phyloP scores from a whole-genome alignment of 2,888 invertebrate species.

The Lampropteryx suffumata region DNA sequence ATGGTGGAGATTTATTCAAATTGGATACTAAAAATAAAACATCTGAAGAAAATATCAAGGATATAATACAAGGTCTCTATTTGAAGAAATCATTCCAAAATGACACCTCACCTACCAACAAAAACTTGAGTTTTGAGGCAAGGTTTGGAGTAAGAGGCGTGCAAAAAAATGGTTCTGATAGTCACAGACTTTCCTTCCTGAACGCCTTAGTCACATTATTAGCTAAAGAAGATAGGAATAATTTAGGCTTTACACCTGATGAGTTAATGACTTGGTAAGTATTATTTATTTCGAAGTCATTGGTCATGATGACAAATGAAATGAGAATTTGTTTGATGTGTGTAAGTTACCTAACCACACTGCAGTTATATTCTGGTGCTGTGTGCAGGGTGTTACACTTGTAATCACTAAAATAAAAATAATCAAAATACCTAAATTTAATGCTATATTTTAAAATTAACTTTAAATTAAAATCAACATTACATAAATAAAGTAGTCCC shows the following conservation, averaged over 20 bases:
- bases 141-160: slow-evolving; percentile 84
- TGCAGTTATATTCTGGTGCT: too few relatives aligned
- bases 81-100: slow-evolving; percentile 63
- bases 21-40: slow-evolving; percentile 83
- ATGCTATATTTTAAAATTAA: too few relatives aligned
- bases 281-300: not conserved
- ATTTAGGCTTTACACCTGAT: slow-evolving; percentile 88
- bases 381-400: too few relatives aligned
- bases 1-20: slow-evolving; percentile 85
- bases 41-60: slow-evolving; percentile 84
- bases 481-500: too few relatives aligned
- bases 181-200: slow-evolving; percentile 91
- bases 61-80: slow-evolving; percentile 85
- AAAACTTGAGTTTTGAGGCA: slow-evolving; percentile 62
- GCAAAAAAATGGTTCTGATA: slow-evolving; percentile 87
- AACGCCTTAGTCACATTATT: slow-evolving; percentile 94
- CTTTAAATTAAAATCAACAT: too few relatives aligned
- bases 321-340: too few relatives aligned
- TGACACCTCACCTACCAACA: slow-evolving; percentile 70
- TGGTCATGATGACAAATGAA: too few relatives aligned
- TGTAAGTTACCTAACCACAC: too few relatives aligned
- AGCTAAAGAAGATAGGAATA: slow-evolving; percentile 84
- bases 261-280: slow-evolving; percentile 86
- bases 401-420: too few relatives aligned
- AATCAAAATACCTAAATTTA: too few relatives aligned